Evolutionary conservation across 2,797 vertebrate species (phyloP).

Genomic region (Antennarius maculatus): DNA sequence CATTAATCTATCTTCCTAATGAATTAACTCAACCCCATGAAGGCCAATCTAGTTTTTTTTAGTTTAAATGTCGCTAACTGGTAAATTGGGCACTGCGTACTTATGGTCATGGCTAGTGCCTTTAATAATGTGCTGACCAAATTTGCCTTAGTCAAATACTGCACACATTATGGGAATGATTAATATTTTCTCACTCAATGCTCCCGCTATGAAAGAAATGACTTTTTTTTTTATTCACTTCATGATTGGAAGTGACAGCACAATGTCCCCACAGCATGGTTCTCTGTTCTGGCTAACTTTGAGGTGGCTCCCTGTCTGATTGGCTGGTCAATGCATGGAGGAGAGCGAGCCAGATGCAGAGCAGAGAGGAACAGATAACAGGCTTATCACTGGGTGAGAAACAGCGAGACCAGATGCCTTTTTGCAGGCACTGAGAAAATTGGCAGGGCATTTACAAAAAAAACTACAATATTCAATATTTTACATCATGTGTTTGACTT

Average conservation of each 20-base stretch:
- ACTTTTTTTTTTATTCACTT: conserved; percentile 54
- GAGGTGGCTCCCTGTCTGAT: conserved; percentile 51
- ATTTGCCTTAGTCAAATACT: conserved; percentile 37
- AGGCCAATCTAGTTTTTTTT: conserved; percentile 13
- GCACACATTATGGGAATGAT: conserved; percentile 36
- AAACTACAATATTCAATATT: conserved; percentile 8
- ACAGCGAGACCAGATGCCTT: conserved; percentile 27
- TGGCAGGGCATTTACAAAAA: conserved; percentile 19
- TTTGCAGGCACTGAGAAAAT: conserved; percentile 22
- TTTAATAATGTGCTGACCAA: conserved; percentile 33
- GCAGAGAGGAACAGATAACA: conserved; percentile 60
- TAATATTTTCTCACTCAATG: conserved; percentile 46
- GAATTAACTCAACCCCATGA: conserved; percentile 32
- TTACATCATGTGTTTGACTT: background rate
- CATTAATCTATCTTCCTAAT: conserved; percentile 29
- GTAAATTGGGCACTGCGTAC: conserved; percentile 36
- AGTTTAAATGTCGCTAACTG: conserved; percentile 14
- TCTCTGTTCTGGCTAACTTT: conserved; percentile 47
- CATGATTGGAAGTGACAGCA: conserved; percentile 54
- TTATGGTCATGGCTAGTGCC: conserved; percentile 28
- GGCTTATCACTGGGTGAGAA: conserved; percentile 59
- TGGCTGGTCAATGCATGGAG: conserved; percentile 38
- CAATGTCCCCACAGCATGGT: conserved; percentile 48
- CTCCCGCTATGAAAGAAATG: conserved; percentile 55
- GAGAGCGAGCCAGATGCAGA: conserved; percentile 50